Evolutionary conservation across 2,888 invertebrate species (phyloP).

Genomic region (Nycteola revayana): DNA sequence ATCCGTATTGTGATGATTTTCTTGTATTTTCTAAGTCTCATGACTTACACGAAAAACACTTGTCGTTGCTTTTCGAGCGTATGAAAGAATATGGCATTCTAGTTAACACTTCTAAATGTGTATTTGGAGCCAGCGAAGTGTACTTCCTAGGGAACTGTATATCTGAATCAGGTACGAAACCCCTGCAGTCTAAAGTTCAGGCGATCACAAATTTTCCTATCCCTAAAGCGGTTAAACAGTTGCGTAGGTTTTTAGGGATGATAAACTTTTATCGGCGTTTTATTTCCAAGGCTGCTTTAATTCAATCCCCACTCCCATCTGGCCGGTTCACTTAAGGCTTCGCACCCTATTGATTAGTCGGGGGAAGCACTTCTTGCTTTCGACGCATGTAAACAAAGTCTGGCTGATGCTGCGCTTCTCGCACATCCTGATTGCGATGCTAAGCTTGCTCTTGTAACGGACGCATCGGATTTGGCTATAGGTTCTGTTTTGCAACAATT

Average conservation of each 20-base stretch:
- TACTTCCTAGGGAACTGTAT: constrained; percentile 5
- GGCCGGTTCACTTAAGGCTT: constrained; percentile 4
- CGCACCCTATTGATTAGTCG: constrained; percentile 1
- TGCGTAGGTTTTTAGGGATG: constrained; percentile 13
- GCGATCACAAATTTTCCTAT: constrained; percentile 15
- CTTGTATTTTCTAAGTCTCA: background rate
- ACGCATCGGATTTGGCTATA: constrained; percentile 8
- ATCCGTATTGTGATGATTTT: too few relatives aligned
- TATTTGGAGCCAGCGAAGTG: background rate
- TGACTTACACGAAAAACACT: background rate
- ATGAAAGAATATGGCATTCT: constrained; percentile 1
- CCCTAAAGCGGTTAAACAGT: constrained; percentile 3
- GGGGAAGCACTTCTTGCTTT: constrained; percentile 4
- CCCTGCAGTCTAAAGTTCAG: constrained; percentile 3
- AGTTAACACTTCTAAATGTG: background rate
- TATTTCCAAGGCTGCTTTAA: constrained; percentile 3
- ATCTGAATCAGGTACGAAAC: constrained; percentile 3
- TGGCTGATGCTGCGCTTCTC: constrained; percentile 1
- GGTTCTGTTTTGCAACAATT: constrained; percentile 4
- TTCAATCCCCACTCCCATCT: constrained; percentile 8
- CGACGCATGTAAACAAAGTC: constrained; percentile 3
- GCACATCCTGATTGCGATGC: constrained; percentile 3
- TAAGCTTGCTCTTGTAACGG: constrained; percentile 4
- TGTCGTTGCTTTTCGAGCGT: background rate
- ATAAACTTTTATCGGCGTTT: constrained; percentile 4